phyloP scores from a whole-genome alignment of 2,113 vertebrate genomes.

The Solea solea region DNA sequence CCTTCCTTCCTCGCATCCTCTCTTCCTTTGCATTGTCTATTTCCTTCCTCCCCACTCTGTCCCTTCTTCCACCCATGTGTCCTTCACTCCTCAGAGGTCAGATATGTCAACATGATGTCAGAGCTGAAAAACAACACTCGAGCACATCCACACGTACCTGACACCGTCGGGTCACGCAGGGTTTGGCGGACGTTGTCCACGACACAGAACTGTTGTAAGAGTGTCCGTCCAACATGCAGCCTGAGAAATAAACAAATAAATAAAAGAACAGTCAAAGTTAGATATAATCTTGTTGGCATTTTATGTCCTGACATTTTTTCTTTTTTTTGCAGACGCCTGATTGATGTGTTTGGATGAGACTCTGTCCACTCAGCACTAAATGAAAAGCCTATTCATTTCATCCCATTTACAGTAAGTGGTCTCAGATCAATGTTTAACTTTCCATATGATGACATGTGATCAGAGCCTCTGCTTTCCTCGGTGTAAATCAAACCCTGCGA shows the following conservation, averaged over 20 bases:
- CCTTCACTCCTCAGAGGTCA: neutral
- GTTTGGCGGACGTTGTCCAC: slow-evolving; percentile 87
- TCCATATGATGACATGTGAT: slow-evolving; percentile 59
- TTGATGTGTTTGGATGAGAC: slow-evolving; percentile 2
- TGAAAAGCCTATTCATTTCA: slow-evolving; percentile 65
- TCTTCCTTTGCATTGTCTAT: no score
- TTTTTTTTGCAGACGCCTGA: neutral
- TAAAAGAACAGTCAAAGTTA: neutral
- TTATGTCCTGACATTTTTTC: neutral
- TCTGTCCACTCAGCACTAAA: slow-evolving; percentile 43
- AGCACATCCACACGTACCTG: slow-evolving; percentile 82
- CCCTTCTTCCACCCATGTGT: neutral
- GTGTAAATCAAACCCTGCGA: slow-evolving; percentile 36
- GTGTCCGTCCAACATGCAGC: slow-evolving; percentile 88
- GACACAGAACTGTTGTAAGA: slow-evolving; percentile 91
- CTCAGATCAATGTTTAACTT: slow-evolving; percentile 64
- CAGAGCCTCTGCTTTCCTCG: slow-evolving; percentile 24
- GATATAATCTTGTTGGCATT: neutral
- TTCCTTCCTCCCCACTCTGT: neutral
- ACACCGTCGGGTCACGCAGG: slow-evolving; percentile 88
- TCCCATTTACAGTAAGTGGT: slow-evolving; percentile 63
- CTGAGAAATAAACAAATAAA: slow-evolving; percentile 65
- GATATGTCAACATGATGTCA: neutral
- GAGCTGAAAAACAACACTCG: neutral
- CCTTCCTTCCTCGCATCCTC: neutral